Conservation (phyloP, 2,113 vertebrate genomes). For the Chlorodrepanis virens region DNA sequence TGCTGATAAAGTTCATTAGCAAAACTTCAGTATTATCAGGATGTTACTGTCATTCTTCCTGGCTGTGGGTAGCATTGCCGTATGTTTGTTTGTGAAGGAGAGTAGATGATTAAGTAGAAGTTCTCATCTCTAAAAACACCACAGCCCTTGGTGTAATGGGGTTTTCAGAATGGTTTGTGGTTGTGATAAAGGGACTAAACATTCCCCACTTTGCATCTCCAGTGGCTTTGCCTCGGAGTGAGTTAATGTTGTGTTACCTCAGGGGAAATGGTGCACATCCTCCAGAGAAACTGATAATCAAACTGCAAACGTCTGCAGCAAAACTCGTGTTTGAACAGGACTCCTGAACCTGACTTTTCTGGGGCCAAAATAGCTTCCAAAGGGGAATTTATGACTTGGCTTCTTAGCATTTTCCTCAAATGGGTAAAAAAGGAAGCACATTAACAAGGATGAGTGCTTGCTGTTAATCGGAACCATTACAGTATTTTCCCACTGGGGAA, state of each 20-base stretch:
- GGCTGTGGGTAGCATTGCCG: neutral
- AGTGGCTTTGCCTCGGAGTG: neutral
- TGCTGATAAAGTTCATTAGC: neutral
- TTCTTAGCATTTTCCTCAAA: neutral
- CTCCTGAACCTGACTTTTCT: neutral
- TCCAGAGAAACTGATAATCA: neutral
- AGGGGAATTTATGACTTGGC: neutral
- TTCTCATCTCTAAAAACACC: neutral
- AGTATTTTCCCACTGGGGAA: neutral
- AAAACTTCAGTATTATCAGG: neutral
- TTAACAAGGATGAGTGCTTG: neutral
- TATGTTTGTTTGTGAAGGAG: neutral
- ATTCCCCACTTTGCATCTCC: neutral
- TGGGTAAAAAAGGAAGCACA: neutral
- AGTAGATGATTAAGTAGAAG: neutral
- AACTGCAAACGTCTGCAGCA: neutral
- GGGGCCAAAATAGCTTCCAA: neutral
- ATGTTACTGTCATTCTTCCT: neutral
- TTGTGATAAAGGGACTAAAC: neutral
- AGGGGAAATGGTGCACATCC: conserved; percentile 5
- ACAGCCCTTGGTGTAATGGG: neutral
- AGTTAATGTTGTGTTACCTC: neutral
- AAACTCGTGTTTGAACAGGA: neutral
- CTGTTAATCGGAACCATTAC: neutral
- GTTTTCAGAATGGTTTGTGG: neutral